These are phyloP conservation scores for Apostichopus leukothele DNA, from an alignment of 53 echinoderm and acorn worm species.

Conservation along the genomic window DNA sequence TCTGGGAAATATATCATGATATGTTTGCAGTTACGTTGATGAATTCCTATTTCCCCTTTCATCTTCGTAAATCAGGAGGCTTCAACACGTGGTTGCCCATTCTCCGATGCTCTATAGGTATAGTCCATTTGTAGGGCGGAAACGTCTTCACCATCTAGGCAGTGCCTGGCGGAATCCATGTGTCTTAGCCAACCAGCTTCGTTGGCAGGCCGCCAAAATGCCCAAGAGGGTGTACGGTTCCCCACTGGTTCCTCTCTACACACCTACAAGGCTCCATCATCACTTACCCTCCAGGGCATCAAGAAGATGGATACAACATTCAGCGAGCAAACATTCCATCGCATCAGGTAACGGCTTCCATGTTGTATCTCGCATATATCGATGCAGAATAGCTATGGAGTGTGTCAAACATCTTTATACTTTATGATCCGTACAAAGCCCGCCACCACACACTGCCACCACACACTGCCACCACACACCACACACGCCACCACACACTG, in stretches of 20 bases:
- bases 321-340: neutral
- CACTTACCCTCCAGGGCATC: neutral
- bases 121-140: neutral
- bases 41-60: neutral
- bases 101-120: constrained; percentile 30
- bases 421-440: too few relatives aligned
- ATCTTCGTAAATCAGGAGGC: neutral
- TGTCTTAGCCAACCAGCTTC: neutral
- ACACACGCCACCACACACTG: too few relatives aligned
- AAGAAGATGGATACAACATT: neutral
- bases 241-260: neutral
- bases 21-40: too few relatives aligned
- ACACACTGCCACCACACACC: too few relatives aligned
- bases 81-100: constrained; percentile 15
- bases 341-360: neutral
- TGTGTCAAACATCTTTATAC: too few relatives aligned
- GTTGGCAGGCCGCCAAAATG: neutral
- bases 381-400: too few relatives aligned
- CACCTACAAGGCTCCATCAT: neutral
- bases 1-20: too few relatives aligned
- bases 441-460: too few relatives aligned
- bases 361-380: too few relatives aligned
- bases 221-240: neutral
- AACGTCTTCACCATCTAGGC: neutral
- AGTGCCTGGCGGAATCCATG: constrained; percentile 8